phyloP scores from a whole-genome alignment of 2,113 vertebrate species.

The Misgurnus mizolepis region DNA sequence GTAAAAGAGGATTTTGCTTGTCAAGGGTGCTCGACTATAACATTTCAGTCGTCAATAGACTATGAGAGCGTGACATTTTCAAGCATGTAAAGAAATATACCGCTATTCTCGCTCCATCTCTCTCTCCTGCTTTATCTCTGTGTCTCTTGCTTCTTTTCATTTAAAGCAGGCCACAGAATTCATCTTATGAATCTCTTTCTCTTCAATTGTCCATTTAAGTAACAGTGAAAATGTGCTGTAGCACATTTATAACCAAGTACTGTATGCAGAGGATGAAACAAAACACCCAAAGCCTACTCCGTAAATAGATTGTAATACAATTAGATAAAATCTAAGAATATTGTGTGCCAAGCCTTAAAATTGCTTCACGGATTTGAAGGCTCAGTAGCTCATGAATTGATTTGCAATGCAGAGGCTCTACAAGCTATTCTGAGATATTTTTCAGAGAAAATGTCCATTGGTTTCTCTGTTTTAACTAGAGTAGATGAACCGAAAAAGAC shows the following conservation, averaged over 20 bases:
- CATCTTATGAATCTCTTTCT: neutral
- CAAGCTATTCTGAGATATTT: neutral
- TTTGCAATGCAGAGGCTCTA: neutral
- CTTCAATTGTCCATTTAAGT: neutral
- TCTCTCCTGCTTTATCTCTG: neutral
- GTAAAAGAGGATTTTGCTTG: neutral
- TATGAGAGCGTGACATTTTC: slow-evolving; percentile 61
- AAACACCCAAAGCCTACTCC: too few relatives aligned
- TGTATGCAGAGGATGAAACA: too few relatives aligned
- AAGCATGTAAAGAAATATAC: slow-evolving; percentile 66
- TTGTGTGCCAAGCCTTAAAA: neutral
- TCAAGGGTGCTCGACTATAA: neutral
- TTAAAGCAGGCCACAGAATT: slow-evolving; percentile 44
- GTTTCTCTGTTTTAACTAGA: neutral
- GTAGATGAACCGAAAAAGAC: neutral
- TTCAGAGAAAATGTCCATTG: neutral
- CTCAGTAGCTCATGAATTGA: neutral
- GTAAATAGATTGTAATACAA: too few relatives aligned
- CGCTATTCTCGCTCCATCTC: neutral
- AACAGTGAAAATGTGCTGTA: neutral
- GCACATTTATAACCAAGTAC: neutral
- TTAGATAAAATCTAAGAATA: too few relatives aligned
- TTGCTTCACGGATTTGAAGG: neutral
- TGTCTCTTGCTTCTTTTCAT: slow-evolving; percentile 46
- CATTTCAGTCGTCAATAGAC: neutral